These are phyloP conservation scores for Archivesica marissinica DNA, from an alignment of 1,140 invertebrate genomes.

Conservation along the genomic window DNA sequence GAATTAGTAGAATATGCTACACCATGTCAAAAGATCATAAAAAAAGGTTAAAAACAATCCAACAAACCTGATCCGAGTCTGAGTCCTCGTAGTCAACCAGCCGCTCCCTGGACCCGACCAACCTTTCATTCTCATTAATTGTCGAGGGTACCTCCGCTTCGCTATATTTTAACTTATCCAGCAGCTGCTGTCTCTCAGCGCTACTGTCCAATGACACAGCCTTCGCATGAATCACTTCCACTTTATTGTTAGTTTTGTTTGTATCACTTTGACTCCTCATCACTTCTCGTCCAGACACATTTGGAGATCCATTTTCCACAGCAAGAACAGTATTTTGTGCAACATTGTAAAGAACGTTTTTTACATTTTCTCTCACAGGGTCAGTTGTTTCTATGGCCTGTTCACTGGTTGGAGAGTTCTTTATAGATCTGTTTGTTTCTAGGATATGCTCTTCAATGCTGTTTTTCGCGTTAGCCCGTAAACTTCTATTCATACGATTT, in stretches of 20 bases:
- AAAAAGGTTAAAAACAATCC: too few species aligned
- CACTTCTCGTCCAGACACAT: slow-evolving; percentile 22
- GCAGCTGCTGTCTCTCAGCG: slow-evolving; percentile 56
- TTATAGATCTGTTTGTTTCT: slow-evolving; percentile 31
- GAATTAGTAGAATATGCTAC: too few species aligned
- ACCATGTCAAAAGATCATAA: too few species aligned
- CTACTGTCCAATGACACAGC: slow-evolving; percentile 59
- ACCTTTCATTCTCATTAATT: slow-evolving; percentile 59
- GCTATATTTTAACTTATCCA: slow-evolving; percentile 56
- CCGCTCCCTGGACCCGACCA: slow-evolving; percentile 58
- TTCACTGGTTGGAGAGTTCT: slow-evolving; percentile 7
- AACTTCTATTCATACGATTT: slow-evolving; percentile 37
- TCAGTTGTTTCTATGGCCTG: neutral
- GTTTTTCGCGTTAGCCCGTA: slow-evolving; percentile 45
- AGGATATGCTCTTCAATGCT: slow-evolving; percentile 54
- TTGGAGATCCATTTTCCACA: neutral
- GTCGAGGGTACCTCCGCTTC: slow-evolving; percentile 54
- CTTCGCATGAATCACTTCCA: slow-evolving; percentile 54
- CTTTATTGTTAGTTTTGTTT: slow-evolving; percentile 52
- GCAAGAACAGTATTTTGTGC: slow-evolving; percentile 28
- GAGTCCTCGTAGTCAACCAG: slow-evolving; percentile 71
- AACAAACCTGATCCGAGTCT: slow-evolving; percentile 75
- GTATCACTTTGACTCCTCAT: slow-evolving; percentile 55
- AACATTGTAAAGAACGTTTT: slow-evolving; percentile 54
- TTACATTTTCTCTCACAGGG: slow-evolving; percentile 52